phyloP scores from a whole-genome alignment of 2,113 vertebrate species.

The Apaloderma vittatum region DNA sequence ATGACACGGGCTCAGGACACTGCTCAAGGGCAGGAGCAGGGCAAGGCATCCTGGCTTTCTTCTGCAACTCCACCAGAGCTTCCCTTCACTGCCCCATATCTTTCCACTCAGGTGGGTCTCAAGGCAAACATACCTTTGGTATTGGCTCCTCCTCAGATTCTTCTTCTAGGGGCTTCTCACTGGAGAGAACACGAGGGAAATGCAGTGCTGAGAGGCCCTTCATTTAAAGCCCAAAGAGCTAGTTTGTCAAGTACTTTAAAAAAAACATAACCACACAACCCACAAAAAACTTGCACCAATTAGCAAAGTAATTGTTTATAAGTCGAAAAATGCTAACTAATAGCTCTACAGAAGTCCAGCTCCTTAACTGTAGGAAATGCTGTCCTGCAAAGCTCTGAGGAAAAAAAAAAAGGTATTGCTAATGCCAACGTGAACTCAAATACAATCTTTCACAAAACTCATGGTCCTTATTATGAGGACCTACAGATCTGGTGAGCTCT shows the following conservation, averaged over 20 bases:
- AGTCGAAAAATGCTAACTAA: neutral
- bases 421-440: neutral
- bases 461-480: rapidly evolving
- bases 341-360: neutral
- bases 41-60: neutral
- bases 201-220: neutral
- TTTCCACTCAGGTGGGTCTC: neutral
- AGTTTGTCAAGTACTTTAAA: neutral
- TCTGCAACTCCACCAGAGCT: neutral
- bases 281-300: neutral
- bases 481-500: neutral
- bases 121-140: neutral
- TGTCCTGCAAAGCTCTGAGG: neutral
- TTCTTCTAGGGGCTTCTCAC: neutral
- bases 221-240: neutral
- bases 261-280: too few relatives aligned
- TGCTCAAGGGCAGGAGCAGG: rapidly evolving
- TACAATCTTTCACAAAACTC: neutral
- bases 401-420: neutral
- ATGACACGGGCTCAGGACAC: neutral
- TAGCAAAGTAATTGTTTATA: neutral
- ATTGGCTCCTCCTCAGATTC: rapidly evolving
- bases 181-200: neutral
- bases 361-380: neutral
- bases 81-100: too few relatives aligned